phyloP scores from a whole-genome alignment of 2,113 vertebrate genomes.

The Campylomormyrus numenius region DNA sequence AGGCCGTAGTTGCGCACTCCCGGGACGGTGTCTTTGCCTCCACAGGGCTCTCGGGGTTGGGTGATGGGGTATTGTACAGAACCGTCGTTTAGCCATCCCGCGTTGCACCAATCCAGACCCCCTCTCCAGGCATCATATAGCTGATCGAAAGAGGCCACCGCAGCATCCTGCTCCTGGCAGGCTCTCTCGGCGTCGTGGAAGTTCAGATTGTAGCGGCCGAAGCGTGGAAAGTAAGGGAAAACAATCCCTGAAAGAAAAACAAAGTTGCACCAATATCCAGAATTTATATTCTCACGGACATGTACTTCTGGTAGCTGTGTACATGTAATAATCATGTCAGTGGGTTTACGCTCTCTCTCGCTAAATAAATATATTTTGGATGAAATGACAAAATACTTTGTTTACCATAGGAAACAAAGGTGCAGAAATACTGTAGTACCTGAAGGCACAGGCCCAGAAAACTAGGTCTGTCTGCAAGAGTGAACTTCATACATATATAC shows the following conservation, averaged over 20 bases:
- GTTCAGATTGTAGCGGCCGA: slow-evolving; percentile 90
- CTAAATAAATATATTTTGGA: not conserved
- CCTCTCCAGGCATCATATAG: slow-evolving; percentile 80
- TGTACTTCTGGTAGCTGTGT: not conserved
- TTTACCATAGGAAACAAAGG: not conserved
- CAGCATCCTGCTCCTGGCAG: slow-evolving; percentile 77
- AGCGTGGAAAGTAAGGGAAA: slow-evolving; percentile 79
- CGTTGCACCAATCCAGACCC: slow-evolving; percentile 95
- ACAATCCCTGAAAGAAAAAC: slow-evolving; percentile 68
- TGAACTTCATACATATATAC: not conserved
- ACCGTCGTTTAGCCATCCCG: slow-evolving; percentile 89
- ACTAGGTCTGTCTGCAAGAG: too few species aligned
- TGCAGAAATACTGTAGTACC: not conserved
- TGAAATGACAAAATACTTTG: not conserved
- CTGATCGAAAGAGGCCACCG: slow-evolving; percentile 87
- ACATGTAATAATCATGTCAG: not conserved
- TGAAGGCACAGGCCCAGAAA: not conserved
- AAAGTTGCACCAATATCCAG: not conserved
- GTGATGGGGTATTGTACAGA: slow-evolving; percentile 91
- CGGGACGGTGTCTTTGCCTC: slow-evolving; percentile 78
- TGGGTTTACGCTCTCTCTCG: not conserved
- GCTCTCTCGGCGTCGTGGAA: slow-evolving; percentile 78
- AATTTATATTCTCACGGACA: not conserved
- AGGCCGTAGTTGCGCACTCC: slow-evolving; percentile 86
- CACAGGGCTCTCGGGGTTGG: slow-evolving; percentile 82